These are phyloP conservation scores for Brachionus calyciflorus DNA, from an alignment of 1,140 invertebrate genomes.

Conservation along the genomic window DNA sequence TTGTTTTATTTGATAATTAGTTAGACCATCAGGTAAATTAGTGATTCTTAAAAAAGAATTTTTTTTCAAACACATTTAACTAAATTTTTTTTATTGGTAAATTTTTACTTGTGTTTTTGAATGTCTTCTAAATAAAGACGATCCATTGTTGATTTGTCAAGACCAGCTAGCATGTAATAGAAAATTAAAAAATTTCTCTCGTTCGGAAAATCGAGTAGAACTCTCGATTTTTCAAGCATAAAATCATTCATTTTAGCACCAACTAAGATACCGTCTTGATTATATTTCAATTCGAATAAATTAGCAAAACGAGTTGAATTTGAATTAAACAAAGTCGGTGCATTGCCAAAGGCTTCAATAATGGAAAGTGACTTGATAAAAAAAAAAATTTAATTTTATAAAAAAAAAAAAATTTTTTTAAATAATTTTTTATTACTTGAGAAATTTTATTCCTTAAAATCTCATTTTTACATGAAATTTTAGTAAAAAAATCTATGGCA, in stretches of 20 bases:
- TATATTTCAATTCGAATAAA: constrained; percentile 71
- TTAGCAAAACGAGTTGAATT: constrained; percentile 94
- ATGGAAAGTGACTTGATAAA: not conserved
- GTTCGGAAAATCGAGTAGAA: constrained; percentile 20
- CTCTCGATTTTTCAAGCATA: constrained; percentile 36
- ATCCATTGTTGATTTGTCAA: constrained; percentile 19
- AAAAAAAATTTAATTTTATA: not conserved
- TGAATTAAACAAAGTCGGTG: constrained; percentile 90
- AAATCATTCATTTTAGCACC: constrained; percentile 57
- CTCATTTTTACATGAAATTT: constrained; percentile 51
- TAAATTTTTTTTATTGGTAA: not conserved
- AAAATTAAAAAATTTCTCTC: constrained; percentile 46
- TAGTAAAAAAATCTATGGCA: constrained; percentile 53
- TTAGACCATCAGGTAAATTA: not conserved
- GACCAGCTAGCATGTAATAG: constrained; percentile 33
- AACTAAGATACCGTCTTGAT: constrained; percentile 75
- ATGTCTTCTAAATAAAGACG: constrained; percentile 19
- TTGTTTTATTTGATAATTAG: constrained; percentile 45
- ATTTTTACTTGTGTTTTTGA: constrained; percentile 38
- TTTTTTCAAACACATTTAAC: not conserved
- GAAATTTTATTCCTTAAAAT: constrained; percentile 46
- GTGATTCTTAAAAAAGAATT: constrained; percentile 5
- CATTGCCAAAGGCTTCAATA: constrained; percentile 75
- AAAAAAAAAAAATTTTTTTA: not conserved
- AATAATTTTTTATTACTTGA: not conserved